These are phyloP conservation scores for Trichonephila inaurata DNA, from an alignment of 1,140 invertebrate species.

Conservation along the genomic window DNA sequence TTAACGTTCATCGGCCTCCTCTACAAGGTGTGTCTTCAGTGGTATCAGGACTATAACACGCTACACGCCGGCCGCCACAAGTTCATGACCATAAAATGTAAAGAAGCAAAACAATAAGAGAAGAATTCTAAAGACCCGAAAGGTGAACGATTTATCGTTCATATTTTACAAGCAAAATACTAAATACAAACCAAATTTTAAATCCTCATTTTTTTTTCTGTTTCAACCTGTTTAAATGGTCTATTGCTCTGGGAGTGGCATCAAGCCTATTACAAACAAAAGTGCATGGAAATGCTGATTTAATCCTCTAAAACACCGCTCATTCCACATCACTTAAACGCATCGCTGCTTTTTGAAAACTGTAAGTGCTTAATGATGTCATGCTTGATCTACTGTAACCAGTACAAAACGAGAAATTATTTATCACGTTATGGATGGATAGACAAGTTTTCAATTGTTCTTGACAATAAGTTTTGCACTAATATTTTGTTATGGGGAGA, in stretches of 20 bases:
- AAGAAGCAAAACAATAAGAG: too few species aligned
- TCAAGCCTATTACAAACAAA: background rate
- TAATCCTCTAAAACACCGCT: background rate
- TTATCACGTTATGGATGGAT: constrained; percentile 19
- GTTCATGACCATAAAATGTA: too few species aligned
- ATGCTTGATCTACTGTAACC: constrained; percentile 37
- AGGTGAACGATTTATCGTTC: too few species aligned
- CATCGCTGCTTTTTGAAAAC: background rate
- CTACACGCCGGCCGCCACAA: too few species aligned
- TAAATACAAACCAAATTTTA: too few species aligned
- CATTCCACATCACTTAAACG: constrained; percentile 9
- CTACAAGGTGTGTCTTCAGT: too few species aligned
- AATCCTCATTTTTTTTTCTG: background rate
- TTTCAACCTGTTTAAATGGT: background rate
- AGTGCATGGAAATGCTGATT: background rate
- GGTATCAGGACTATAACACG: too few species aligned
- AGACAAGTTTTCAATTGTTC: constrained; percentile 6
- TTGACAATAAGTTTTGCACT: background rate
- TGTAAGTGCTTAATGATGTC: constrained; percentile 1
- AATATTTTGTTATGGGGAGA: too few species aligned
- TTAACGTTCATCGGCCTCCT: too few species aligned
- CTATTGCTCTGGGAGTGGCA: background rate
- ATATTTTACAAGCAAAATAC: too few species aligned
- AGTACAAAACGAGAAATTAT: constrained; percentile 36
- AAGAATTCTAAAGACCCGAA: too few species aligned